Conservation (phyloP, 2,888 invertebrate species). For the Tetramorium bicarinatum region DNA sequence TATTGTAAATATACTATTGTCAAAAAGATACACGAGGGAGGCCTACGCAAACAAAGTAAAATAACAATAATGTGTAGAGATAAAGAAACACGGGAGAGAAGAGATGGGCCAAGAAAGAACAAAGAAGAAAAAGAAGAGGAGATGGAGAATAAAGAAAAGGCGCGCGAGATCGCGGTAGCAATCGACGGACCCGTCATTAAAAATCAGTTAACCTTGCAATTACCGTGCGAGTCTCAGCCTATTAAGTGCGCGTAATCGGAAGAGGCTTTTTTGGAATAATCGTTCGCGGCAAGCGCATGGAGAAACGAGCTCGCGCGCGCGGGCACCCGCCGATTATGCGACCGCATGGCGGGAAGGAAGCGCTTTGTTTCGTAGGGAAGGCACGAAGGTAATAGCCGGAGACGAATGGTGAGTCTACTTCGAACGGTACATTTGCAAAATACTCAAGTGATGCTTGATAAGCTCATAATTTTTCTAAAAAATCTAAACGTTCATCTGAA, state of each 20-base stretch:
- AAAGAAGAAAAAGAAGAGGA: slow-evolving; percentile 34
- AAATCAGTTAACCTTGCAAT: slow-evolving; percentile 79
- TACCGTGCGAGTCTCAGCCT: slow-evolving; percentile 72
- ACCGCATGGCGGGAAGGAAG: slow-evolving; percentile 64
- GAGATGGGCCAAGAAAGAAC: slow-evolving; percentile 30
- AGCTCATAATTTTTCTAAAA: background rate
- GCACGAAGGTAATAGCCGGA: slow-evolving; percentile 64
- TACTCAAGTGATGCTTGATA: slow-evolving; percentile 14
- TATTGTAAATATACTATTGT: background rate
- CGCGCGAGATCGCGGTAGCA: slow-evolving; percentile 71
- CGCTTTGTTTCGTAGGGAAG: slow-evolving; percentile 66
- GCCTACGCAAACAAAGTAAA: slow-evolving; percentile 34
- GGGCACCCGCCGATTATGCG: slow-evolving; percentile 65
- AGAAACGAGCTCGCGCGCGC: slow-evolving; percentile 65
- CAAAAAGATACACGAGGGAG: background rate
- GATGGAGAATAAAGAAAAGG: slow-evolving; percentile 47
- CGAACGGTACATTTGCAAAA: slow-evolving; percentile 27
- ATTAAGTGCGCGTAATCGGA: slow-evolving; percentile 76
- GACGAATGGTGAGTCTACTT: slow-evolving; percentile 16
- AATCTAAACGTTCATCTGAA: no score
- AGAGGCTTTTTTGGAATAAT: slow-evolving; percentile 75
- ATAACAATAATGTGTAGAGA: slow-evolving; percentile 19
- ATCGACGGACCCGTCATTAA: slow-evolving; percentile 76
- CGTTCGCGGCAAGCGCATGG: slow-evolving; percentile 58
- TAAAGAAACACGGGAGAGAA: slow-evolving; percentile 20